Conservation (phyloP, 2,797 vertebrate genomes). For the Channa striata region DNA sequence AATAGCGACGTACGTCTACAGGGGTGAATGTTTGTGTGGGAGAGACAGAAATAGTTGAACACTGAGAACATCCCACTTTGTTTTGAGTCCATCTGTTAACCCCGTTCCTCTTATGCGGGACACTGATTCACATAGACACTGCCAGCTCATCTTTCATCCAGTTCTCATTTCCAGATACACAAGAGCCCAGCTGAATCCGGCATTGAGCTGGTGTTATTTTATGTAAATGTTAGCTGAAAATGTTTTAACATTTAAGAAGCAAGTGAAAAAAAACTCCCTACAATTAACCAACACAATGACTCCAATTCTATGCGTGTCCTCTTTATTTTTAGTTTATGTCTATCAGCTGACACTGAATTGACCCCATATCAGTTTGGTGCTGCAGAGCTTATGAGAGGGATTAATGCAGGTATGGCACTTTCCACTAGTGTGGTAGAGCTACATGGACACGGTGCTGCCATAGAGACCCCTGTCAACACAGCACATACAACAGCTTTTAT, state of each 20-base stretch:
- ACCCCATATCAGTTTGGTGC: constrained; percentile 44
- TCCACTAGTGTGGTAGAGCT: constrained; percentile 46
- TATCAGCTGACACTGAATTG: constrained; percentile 48
- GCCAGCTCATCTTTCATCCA: too few relatives aligned
- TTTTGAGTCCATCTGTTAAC: too few relatives aligned
- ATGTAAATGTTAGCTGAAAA: background rate
- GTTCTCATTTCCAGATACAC: too few relatives aligned
- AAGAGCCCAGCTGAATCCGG: too few relatives aligned
- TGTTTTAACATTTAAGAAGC: background rate
- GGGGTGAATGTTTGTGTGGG: background rate
- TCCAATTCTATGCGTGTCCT: constrained; percentile 1
- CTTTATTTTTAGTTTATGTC: constrained; percentile 66
- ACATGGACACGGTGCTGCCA: constrained; percentile 10
- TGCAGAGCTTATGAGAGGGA: constrained; percentile 49
- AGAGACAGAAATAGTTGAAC: too few relatives aligned
- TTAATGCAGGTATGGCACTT: constrained; percentile 73
- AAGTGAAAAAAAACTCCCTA: background rate
- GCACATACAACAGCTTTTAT: background rate
- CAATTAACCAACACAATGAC: constrained; percentile 6
- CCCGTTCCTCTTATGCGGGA: too few relatives aligned
- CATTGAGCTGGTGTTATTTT: too few relatives aligned
- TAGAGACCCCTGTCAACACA: constrained; percentile 21
- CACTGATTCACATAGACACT: too few relatives aligned
- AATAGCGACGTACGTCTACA: background rate
- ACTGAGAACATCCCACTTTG: too few relatives aligned